Conservation (phyloP, 2,888 invertebrate genomes). For the Isotomurus palustris region DNA sequence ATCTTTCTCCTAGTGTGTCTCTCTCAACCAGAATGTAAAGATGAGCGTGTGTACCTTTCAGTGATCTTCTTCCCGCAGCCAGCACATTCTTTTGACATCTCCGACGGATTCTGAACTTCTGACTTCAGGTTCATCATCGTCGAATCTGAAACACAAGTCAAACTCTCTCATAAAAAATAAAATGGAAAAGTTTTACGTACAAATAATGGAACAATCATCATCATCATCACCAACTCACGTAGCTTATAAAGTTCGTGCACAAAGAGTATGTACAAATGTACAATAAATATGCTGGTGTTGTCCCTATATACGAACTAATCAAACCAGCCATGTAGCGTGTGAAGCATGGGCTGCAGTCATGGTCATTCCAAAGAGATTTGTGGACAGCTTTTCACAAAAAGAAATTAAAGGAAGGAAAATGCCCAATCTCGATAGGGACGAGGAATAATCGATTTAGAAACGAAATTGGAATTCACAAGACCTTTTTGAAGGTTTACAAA, state of each 20-base stretch:
- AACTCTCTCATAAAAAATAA: too few species aligned
- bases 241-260: too few species aligned
- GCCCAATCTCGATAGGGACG: slow-evolving; percentile 28
- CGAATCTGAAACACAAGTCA: neutral
- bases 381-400: slow-evolving; percentile 30
- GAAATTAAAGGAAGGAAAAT: slow-evolving; percentile 31
- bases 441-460: slow-evolving; percentile 45
- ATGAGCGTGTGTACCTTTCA: slow-evolving; percentile 65
- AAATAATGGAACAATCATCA: too few species aligned
- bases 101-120: slow-evolving; percentile 36
- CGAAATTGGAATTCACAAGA: slow-evolving; percentile 43
- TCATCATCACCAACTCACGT: too few species aligned
- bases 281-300: too few species aligned
- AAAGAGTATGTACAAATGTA: too few species aligned
- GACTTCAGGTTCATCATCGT: slow-evolving; percentile 46
- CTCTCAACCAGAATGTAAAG: too few species aligned
- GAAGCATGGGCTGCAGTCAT: slow-evolving; percentile 1
- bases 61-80: slow-evolving; percentile 82
- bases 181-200: neutral
- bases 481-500: slow-evolving; percentile 44
- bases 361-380: slow-evolving; percentile 41
- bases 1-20: too few species aligned
- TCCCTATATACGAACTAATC: too few species aligned
- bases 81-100: slow-evolving; percentile 63
- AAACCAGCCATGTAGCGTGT: too few species aligned